Evolutionary conservation across 2,888 invertebrate genomes (phyloP).

Genomic region (Hemithea aestivaria): DNA sequence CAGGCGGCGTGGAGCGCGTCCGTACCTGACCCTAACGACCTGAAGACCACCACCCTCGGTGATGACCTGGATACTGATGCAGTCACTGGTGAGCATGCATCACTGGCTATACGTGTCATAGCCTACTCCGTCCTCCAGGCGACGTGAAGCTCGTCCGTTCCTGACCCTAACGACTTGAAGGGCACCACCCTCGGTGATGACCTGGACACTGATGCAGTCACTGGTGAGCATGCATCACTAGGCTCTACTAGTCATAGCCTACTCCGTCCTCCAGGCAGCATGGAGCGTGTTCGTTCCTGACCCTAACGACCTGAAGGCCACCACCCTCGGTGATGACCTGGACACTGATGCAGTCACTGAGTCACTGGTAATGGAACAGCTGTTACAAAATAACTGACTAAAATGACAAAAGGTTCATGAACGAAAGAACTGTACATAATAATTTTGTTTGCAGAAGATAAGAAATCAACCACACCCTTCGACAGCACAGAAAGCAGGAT

Average conservation of each 20-base stretch:
- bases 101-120: conserved; percentile 81
- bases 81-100: too few species aligned
- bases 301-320: conserved; percentile 23
- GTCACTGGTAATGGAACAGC: too few species aligned
- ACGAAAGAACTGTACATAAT: too few species aligned
- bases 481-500: conserved; percentile 37
- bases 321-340: background rate
- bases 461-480: too few species aligned
- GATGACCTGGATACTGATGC: too few species aligned
- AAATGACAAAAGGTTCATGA: background rate
- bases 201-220: too few species aligned
- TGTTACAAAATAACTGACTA: too few species aligned
- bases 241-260: conserved; percentile 82
- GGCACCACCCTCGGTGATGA: background rate
- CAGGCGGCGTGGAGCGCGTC: conserved; percentile 66
- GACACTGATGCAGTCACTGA: too few species aligned
- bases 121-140: conserved; percentile 83
- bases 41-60: background rate
- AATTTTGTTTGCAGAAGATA: background rate
- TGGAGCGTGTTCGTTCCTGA: conserved; percentile 45
- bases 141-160: conserved; percentile 49
- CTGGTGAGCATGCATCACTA: too few species aligned
- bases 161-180: conserved; percentile 27
- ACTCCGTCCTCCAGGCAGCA: conserved; percentile 80
- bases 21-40: conserved; percentile 29